A percentile compares a stretch with the other conserved stretches of the same genome.
phyloP scores from a whole-genome alignment of 2,113 vertebrate genomes.

The Gallinago paraguaiae region DNA sequence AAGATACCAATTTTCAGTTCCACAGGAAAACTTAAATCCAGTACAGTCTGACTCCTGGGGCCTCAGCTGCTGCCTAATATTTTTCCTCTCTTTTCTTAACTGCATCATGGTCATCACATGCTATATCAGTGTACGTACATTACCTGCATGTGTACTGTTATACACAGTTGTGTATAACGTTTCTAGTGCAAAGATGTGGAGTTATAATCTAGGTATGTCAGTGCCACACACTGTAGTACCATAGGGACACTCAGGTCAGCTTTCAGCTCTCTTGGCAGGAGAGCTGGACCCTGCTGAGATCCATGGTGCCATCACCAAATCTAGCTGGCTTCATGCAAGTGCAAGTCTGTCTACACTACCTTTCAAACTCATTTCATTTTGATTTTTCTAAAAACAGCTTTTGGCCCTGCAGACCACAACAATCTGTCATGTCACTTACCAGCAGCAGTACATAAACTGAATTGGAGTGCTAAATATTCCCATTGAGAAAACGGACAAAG shows the following conservation, averaged over 20 bases:
- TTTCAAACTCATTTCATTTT: neutral
- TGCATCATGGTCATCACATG: neutral
- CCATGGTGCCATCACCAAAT: neutral
- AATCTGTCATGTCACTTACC: conserved; percentile 20
- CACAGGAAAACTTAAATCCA: neutral
- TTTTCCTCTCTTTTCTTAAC: neutral
- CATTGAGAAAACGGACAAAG: conserved; percentile 7
- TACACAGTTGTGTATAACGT: neutral
- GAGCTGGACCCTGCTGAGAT: neutral
- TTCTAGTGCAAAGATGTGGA: neutral
- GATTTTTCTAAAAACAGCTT: neutral
- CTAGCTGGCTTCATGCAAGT: neutral
- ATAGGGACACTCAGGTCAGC: neutral
- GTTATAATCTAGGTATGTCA: neutral
- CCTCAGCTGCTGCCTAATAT: neutral
- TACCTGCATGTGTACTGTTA: no score
- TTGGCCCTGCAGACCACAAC: conserved; percentile 18
- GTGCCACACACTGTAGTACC: neutral
- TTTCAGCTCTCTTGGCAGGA: neutral
- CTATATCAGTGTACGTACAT: rapidly evolving
- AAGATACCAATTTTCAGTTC: neutral
- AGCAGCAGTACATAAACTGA: conserved; percentile 19
- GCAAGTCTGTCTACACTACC: neutral
- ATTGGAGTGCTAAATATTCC: conserved; percentile 35
- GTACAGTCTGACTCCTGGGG: neutral